Evolutionary conservation across 2,888 invertebrate species (phyloP).

Genomic region (Lasiommata megera): DNA sequence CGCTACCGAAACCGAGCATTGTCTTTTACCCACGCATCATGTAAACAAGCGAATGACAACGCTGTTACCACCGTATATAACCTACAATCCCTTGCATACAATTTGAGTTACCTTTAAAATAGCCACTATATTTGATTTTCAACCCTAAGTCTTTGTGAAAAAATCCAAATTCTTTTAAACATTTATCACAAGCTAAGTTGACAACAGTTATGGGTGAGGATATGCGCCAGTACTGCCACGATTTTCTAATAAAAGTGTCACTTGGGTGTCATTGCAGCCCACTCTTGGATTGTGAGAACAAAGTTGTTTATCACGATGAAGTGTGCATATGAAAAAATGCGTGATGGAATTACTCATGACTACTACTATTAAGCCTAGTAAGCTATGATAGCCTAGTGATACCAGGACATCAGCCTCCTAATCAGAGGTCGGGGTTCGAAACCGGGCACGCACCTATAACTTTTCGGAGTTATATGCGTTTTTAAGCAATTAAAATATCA

Average conservation of each 20-base stretch:
- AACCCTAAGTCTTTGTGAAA: conserved; percentile 17
- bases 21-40: conserved; percentile 27
- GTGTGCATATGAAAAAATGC: neutral
- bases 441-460: too few species aligned
- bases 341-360: neutral
- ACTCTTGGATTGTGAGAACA: conserved; percentile 21
- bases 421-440: too few species aligned
- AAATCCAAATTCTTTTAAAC: conserved; percentile 7
- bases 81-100: conserved; percentile 5
- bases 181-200: conserved; percentile 1
- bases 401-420: too few species aligned
- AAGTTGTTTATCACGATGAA: conserved; percentile 14
- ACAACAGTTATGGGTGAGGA: conserved; percentile 31
- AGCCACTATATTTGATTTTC: conserved; percentile 6
- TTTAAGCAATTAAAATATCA: too few species aligned
- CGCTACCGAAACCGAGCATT: conserved; percentile 38
- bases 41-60: neutral
- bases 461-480: too few species aligned
- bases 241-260: conserved; percentile 69
- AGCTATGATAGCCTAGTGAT: too few species aligned
- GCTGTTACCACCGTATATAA: neutral
- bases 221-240: conserved; percentile 54
- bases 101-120: neutral
- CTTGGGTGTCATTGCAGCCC: conserved; percentile 44
- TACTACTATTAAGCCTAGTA: too few species aligned